These are phyloP conservation scores for Nephrotoma guestfalica DNA, from an alignment of 2,888 invertebrate genomes.

Conservation along the genomic window DNA sequence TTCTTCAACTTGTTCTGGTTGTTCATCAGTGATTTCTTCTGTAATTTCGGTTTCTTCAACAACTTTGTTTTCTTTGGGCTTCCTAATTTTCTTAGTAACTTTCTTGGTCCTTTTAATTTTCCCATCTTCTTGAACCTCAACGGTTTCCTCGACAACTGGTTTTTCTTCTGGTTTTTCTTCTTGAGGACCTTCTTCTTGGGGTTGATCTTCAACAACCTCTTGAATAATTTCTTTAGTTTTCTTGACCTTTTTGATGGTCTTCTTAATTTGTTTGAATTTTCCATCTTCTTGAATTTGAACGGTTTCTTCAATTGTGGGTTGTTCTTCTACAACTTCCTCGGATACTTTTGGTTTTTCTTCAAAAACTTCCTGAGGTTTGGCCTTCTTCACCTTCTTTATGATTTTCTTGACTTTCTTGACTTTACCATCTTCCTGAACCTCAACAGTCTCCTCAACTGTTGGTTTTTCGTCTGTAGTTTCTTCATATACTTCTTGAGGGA, in stretches of 20 bases:
- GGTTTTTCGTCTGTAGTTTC: slow-evolving; percentile 20
- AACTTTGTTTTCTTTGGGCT: slow-evolving; percentile 8
- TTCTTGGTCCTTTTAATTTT: slow-evolving; percentile 24
- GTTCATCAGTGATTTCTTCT: neutral
- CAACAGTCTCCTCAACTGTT: slow-evolving; percentile 4
- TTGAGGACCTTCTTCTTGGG: slow-evolving; percentile 16
- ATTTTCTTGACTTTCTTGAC: neutral
- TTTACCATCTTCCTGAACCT: slow-evolving; percentile 11
- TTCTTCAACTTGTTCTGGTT: slow-evolving; percentile 6
- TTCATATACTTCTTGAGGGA: slow-evolving; percentile 14
- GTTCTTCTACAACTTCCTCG: slow-evolving; percentile 16
- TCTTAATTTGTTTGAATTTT: neutral
- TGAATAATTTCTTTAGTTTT: slow-evolving; percentile 7
- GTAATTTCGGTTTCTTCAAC: slow-evolving; percentile 22
- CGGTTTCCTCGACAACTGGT: slow-evolving; percentile 26
- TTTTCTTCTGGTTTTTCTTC: slow-evolving; percentile 18
- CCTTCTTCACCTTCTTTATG: slow-evolving; percentile 11
- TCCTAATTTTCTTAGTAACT: slow-evolving; percentile 14
- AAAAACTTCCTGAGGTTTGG: slow-evolving; percentile 9
- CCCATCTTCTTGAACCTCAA: slow-evolving; percentile 17
- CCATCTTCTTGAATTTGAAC: neutral
- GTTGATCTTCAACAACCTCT: slow-evolving; percentile 24
- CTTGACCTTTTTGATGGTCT: neutral
- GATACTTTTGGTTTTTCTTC: slow-evolving; percentile 15
- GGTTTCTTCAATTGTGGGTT: neutral